These are phyloP conservation scores for Nannobrachium achirus DNA, from an alignment of 2,113 vertebrate species.

Conservation along the genomic window DNA sequence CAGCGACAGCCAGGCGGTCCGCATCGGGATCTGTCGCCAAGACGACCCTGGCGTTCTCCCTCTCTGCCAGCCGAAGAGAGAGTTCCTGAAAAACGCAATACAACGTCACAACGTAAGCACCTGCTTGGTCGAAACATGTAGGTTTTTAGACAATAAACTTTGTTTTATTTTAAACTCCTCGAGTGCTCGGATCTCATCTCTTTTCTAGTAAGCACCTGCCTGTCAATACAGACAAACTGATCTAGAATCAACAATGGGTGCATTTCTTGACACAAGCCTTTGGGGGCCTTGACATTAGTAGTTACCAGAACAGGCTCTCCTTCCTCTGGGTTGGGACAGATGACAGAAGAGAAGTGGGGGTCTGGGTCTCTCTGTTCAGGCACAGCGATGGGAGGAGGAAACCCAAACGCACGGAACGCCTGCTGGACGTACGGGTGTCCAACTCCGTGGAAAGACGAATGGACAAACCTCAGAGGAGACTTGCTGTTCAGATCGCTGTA, in stretches of 20 bases:
- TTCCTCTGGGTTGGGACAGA: conserved; percentile 95
- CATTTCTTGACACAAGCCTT: too few species aligned
- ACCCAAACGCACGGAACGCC: conserved; percentile 89
- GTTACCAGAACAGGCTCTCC: conserved; percentile 89
- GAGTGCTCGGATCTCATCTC: too few species aligned
- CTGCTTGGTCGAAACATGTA: too few species aligned
- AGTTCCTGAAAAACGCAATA: conserved; percentile 78
- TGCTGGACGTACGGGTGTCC: conserved; percentile 89
- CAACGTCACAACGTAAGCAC: too few species aligned
- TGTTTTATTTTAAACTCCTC: too few species aligned
- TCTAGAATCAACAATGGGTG: too few species aligned
- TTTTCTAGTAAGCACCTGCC: too few species aligned
- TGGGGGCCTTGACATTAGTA: too few species aligned
- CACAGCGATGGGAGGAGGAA: conserved; percentile 90
- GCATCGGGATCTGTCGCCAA: conserved; percentile 96
- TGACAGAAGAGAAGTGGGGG: conserved; percentile 91
- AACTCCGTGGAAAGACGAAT: conserved; percentile 94
- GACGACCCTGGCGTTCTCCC: conserved; percentile 83
- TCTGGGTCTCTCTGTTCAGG: conserved; percentile 94
- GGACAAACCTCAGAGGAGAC: conserved; percentile 87
- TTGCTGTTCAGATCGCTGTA: conserved; percentile 83
- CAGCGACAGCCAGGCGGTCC: conserved; percentile 92
- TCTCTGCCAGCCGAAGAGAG: conserved; percentile 89
- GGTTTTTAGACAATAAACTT: too few species aligned
- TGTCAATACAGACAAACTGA: too few species aligned